Evolutionary conservation across 2,113 vertebrate genomes (phyloP).

Genomic region (Gallinago jamesoni): DNA sequence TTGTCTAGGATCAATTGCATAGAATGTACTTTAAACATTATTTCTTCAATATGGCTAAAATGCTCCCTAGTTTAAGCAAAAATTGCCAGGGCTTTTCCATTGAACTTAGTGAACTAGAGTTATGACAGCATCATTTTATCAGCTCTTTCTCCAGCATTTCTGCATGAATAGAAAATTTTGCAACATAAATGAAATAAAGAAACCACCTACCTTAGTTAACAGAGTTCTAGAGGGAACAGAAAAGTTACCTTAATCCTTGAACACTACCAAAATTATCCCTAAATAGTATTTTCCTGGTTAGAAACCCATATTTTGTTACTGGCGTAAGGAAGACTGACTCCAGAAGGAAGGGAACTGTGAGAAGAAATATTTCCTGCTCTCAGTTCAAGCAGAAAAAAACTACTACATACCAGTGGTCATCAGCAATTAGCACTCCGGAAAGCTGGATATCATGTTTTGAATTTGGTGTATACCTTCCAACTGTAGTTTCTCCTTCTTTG

Average conservation of each 20-base stretch:
- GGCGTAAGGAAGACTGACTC: background rate
- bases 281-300: background rate
- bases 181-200: background rate
- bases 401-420: conserved; percentile 88
- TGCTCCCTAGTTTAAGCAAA: background rate
- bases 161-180: background rate
- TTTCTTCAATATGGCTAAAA: background rate
- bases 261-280: background rate
- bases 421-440: conserved; percentile 89
- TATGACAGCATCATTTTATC: background rate
- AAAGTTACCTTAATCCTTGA: background rate
- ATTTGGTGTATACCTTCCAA: conserved; percentile 82
- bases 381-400: background rate
- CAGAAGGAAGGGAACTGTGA: background rate
- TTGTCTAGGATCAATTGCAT: background rate
- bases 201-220: background rate
- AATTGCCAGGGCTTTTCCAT: background rate
- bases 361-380: background rate
- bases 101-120: background rate
- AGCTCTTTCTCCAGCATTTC: background rate
- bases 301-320: background rate
- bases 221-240: background rate
- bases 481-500: conserved; percentile 90
- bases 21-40: background rate
- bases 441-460: conserved; percentile 90